phyloP scores from a whole-genome alignment of 53 echinoderm and acorn worm species.

The Apostichopus leukothele region DNA sequence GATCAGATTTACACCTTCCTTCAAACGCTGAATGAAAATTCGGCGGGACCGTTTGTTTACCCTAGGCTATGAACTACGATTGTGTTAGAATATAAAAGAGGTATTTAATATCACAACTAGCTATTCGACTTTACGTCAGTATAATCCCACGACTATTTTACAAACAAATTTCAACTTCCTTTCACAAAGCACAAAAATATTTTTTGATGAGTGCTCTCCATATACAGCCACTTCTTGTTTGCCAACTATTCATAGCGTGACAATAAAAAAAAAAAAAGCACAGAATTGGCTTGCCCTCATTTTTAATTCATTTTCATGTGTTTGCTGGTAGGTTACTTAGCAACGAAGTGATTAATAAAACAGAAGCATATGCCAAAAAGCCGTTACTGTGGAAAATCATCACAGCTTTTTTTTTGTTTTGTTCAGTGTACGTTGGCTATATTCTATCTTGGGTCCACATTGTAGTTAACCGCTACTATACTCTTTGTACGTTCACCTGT shows the following conservation, averaged over 20 bases:
- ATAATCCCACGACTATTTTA: no score
- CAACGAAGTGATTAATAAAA: constrained; percentile 31
- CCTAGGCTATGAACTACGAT: no score
- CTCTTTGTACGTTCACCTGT: background rate
- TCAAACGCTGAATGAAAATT: no score
- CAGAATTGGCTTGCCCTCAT: constrained; percentile 41
- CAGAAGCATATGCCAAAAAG: background rate
- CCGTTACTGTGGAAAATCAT: constrained; percentile 1
- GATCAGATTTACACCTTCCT: no score
- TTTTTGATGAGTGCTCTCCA: background rate
- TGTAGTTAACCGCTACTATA: background rate
- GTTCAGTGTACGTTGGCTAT: background rate
- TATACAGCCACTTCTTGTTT: background rate
- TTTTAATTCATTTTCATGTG: constrained; percentile 24
- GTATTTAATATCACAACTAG: no score
- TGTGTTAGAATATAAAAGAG: no score
- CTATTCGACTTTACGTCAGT: no score
- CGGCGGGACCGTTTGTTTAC: no score
- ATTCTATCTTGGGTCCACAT: background rate
- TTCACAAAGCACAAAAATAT: background rate
- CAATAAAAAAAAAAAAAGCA: background rate
- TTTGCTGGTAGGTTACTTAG: constrained; percentile 7
- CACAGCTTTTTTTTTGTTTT: background rate
- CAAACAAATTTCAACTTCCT: background rate
- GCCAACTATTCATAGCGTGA: background rate